Percentiles rank a stretch among this genome's conserved stretches.
phyloP scores from a whole-genome alignment of 2,888 invertebrate species.

The Yponomeuta malinellus region DNA sequence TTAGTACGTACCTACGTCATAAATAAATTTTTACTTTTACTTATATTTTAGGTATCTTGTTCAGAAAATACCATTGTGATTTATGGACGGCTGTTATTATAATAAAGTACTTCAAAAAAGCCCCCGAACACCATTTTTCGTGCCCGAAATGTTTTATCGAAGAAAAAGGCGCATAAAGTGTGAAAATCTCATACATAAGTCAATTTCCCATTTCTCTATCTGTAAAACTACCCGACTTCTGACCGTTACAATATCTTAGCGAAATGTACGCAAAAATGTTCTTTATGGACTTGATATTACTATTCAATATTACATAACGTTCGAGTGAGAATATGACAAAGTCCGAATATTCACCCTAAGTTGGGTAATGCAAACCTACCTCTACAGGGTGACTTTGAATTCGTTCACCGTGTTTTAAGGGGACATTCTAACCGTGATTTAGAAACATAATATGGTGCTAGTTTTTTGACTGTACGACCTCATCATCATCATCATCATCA shows the following conservation, averaged over 20 bases:
- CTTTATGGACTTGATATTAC: not conserved
- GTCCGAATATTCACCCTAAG: not conserved
- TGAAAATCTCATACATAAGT: constrained; percentile 1
- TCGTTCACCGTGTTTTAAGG: too few relatives aligned
- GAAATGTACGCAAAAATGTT: not conserved
- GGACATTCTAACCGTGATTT: too few relatives aligned
- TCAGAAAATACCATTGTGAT: not conserved
- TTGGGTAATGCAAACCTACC: not conserved
- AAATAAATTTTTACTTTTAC: too few relatives aligned
- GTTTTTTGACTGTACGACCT: too few relatives aligned
- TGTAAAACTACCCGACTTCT: not conserved
- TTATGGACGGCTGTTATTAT: not conserved
- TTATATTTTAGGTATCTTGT: too few relatives aligned
- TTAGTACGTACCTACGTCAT: too few relatives aligned
- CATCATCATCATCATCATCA: too few relatives aligned
- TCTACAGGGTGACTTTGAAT: too few relatives aligned
- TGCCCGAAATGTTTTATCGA: not conserved
- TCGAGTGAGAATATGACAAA: not conserved
- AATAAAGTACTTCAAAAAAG: not conserved
- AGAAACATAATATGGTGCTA: too few relatives aligned
- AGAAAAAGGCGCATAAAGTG: not conserved
- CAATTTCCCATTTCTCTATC: not conserved
- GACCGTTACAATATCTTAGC: not conserved
- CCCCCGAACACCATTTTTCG: not conserved
- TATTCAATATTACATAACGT: not conserved